These are phyloP conservation scores for Asarcornis scutulata DNA, from an alignment of 2,113 vertebrate genomes.

Conservation along the genomic window DNA sequence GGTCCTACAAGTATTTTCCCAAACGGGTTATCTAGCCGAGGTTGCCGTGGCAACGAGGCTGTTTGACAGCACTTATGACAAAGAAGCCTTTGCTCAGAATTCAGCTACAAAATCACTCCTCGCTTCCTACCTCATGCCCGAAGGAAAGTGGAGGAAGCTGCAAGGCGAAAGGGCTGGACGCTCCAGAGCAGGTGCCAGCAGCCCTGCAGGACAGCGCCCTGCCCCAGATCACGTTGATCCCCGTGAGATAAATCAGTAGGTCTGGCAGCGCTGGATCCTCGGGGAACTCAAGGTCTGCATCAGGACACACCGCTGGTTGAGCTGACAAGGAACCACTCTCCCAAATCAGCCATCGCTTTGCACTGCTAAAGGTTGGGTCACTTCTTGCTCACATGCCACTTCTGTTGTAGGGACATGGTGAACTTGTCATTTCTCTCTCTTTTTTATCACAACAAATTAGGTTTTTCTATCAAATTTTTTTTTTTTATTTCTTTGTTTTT, in stretches of 20 bases:
- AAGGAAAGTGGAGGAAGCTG: conserved; percentile 33
- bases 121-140: conserved; percentile 31
- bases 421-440: not conserved
- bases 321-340: conserved; percentile 67
- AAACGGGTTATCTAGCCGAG: conserved; percentile 78
- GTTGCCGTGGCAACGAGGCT: conserved; percentile 82
- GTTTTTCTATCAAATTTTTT: not conserved
- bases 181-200: not conserved
- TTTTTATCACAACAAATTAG: not conserved
- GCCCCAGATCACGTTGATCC: conserved; percentile 71
- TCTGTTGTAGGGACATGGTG: not conserved
- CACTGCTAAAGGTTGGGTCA: conserved; percentile 53
- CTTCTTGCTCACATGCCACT: conserved; percentile 13
- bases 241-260: conserved; percentile 75
- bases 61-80: conserved; percentile 85
- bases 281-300: conserved; percentile 76
- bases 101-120: conserved; percentile 79
- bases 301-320: conserved; percentile 77
- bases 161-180: conserved; percentile 23
- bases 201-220: conserved; percentile 17
- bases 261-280: conserved; percentile 40
- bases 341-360: conserved; percentile 73
- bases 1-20: conserved; percentile 84
- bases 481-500: not conserved
- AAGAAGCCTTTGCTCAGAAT: conserved; percentile 81